Evolutionary conservation across 2,113 vertebrate species (phyloP), one percentile per base, ranked within the genome.

Genomic region (Chlorodrepanis virens): DNA sequence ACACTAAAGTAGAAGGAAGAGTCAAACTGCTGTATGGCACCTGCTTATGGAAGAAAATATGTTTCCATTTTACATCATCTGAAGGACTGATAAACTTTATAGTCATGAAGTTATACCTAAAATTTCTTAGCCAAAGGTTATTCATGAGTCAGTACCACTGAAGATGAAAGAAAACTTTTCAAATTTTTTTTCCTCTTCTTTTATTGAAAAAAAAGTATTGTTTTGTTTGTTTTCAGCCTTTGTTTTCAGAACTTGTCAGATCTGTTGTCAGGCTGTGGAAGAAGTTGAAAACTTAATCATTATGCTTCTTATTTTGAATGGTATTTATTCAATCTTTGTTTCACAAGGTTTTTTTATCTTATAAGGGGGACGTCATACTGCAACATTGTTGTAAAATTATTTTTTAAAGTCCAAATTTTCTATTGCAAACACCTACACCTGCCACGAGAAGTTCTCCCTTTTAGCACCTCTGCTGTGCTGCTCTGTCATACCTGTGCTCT

Each of bases 371-470:
- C 21, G 3, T 56, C 64, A 80, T 83, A 70, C 53, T 94, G 87
- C 50, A 74, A 54, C 44, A 86, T 33, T 53, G 75, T 72, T 92
- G 59, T 40, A 68, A n/a, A 61, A 33, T 61, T 61, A 33, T 49
- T 92, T 91, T 56, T 77, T 87, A 9, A 94, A 94, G 68, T 94
- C 75, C 80, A 83, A 67, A 35, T 92, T 89, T 97, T 89, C 82
- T 37, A 11, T 92, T 97, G 93, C 86, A 82, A 89, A 97, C 75
- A 93, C 70, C 81, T 89, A 75, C 54, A 39, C 72, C 45, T 93
- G 61, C 27, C 29, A 89, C 1, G 4, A 59, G 59, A 92, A 65
- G 68, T 59, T 96, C 63, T 67, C 22, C 64, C 74, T 90, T 79
- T 71, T 56, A 75, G 82, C 68, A 80, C 60, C 63, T 88, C 81